A percentile compares a stretch with the other conserved stretches of the same genome.
Evolutionary conservation across 2,888 invertebrate genomes (phyloP).

Genomic region (Pycnomerus fuliginosus): DNA sequence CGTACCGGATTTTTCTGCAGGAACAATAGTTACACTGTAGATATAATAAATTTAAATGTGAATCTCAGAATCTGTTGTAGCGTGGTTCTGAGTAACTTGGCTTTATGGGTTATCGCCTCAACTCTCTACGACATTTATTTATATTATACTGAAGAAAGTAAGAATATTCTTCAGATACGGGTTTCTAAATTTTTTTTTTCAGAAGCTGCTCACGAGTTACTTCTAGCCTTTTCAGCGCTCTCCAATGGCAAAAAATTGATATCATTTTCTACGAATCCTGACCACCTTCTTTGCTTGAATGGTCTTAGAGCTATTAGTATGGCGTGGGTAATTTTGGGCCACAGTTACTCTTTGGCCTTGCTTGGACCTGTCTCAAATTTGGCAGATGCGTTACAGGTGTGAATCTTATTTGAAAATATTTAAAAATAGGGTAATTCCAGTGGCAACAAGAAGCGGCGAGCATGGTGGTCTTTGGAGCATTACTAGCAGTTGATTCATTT

Average conservation of each 20-base stretch:
- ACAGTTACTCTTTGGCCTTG: conserved; percentile 40
- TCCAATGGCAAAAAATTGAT: conserved; percentile 20
- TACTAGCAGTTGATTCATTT: conserved; percentile 63
- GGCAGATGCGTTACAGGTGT: conserved; percentile 1
- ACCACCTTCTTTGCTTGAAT: conserved; percentile 48
- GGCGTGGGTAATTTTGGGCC: conserved; percentile 53
- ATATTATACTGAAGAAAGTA: conserved; percentile 2
- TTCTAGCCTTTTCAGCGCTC: conserved; percentile 15
- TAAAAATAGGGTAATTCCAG: conserved; percentile 33
- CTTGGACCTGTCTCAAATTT: conserved; percentile 8
- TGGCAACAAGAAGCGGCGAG: conserved; percentile 34
- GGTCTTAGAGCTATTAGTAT: conserved; percentile 52
- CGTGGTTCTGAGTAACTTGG: conserved; percentile 6
- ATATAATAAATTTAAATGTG: not conserved
- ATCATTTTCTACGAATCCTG: conserved; percentile 2
- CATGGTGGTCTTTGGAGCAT: conserved; percentile 45
- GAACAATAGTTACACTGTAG: conserved; percentile 16
- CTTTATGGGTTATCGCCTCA: not conserved
- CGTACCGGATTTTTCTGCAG: conserved; percentile 10
- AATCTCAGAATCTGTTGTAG: not conserved
- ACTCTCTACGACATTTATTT: conserved; percentile 4
- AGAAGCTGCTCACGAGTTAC: conserved; percentile 10
- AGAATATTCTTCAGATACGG: not conserved
- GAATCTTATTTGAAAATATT: too few relatives aligned
- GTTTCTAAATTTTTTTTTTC: conserved; percentile 3